phyloP scores from a whole-genome alignment of 2,888 invertebrate genomes.

The Reticulitermes lucifugus region DNA sequence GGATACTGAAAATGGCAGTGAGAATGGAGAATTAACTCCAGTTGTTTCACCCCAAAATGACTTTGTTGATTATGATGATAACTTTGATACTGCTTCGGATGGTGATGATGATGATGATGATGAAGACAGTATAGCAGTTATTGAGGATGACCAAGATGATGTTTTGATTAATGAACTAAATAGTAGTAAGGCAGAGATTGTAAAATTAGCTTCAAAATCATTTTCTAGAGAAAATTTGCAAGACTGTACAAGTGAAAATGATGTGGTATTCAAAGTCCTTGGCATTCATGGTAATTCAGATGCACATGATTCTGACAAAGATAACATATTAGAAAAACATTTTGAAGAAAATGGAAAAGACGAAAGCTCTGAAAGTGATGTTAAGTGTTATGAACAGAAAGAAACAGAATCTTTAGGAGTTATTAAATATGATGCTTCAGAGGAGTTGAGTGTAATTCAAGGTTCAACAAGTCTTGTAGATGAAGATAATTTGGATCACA shows the following conservation, averaged over 20 bases:
- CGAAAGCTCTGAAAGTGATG: neutral
- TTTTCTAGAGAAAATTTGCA: slow-evolving; percentile 12
- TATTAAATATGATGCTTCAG: slow-evolving; percentile 8
- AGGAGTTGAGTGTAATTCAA: neutral
- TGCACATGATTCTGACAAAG: neutral
- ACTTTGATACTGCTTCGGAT: slow-evolving; percentile 49
- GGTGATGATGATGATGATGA: slow-evolving; percentile 36
- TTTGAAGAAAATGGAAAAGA: slow-evolving; percentile 15
- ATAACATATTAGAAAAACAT: neutral
- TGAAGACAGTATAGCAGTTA: slow-evolving; percentile 42
- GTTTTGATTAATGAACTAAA: neutral
- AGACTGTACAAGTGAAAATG: neutral
- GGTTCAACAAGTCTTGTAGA: neutral
- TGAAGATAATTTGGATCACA: slow-evolving; percentile 19
- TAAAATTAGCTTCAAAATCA: neutral
- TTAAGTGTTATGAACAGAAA: slow-evolving; percentile 13
- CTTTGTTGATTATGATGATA: slow-evolving; percentile 48
- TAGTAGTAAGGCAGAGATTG: slow-evolving; percentile 3
- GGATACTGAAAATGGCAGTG: slow-evolving; percentile 31
- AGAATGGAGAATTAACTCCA: slow-evolving; percentile 48
- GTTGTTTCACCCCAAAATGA: slow-evolving; percentile 43
- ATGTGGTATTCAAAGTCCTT: neutral
- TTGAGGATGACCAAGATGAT: slow-evolving; percentile 3
- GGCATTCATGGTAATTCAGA: neutral
- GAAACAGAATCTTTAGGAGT: neutral